Evolutionary conservation across 2,888 invertebrate species (phyloP).

Genomic region (Amiota communis): DNA sequence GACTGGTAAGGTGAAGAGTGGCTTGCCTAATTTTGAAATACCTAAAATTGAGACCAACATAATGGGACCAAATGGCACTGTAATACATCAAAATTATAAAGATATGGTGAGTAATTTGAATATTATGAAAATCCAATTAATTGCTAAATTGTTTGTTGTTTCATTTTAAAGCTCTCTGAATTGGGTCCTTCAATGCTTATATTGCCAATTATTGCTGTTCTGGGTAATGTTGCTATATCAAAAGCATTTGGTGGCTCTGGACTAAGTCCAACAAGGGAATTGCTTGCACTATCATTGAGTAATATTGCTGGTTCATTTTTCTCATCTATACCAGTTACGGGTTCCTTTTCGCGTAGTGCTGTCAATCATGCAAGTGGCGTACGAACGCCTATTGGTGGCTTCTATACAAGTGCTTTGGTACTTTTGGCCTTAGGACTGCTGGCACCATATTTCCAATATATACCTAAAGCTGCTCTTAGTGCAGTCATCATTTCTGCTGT

Average conservation of each 20-base stretch:
- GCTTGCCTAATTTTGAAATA: slow-evolving; percentile 80
- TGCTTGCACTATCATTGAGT: slow-evolving; percentile 87
- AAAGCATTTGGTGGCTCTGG: slow-evolving; percentile 91
- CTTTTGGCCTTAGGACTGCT: slow-evolving; percentile 87
- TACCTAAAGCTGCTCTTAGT: slow-evolving; percentile 90
- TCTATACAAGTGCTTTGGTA: slow-evolving; percentile 87
- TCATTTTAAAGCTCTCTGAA: slow-evolving; percentile 76
- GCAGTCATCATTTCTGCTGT: slow-evolving; percentile 96
- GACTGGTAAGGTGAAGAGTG: slow-evolving; percentile 81
- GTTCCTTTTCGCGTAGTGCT: slow-evolving; percentile 91
- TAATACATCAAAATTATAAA: slow-evolving; percentile 59
- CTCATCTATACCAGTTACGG: slow-evolving; percentile 92
- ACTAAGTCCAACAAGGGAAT: slow-evolving; percentile 91
- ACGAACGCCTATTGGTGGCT: slow-evolving; percentile 88
- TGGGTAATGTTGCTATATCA: slow-evolving; percentile 96
- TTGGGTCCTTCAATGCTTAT: slow-evolving; percentile 89
- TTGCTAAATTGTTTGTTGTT: slow-evolving; percentile 3
- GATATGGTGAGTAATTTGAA: slow-evolving; percentile 61
- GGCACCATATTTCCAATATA: slow-evolving; percentile 91
- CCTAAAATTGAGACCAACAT: slow-evolving; percentile 82
- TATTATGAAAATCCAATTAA: not conserved
- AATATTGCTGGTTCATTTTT: slow-evolving; percentile 92
- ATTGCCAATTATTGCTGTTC: slow-evolving; percentile 90
- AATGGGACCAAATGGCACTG: slow-evolving; percentile 60
- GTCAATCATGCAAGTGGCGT: slow-evolving; percentile 97